These are phyloP conservation scores for Mycteria americana DNA, from an alignment of 2,797 vertebrate genomes.

Conservation along the genomic window DNA sequence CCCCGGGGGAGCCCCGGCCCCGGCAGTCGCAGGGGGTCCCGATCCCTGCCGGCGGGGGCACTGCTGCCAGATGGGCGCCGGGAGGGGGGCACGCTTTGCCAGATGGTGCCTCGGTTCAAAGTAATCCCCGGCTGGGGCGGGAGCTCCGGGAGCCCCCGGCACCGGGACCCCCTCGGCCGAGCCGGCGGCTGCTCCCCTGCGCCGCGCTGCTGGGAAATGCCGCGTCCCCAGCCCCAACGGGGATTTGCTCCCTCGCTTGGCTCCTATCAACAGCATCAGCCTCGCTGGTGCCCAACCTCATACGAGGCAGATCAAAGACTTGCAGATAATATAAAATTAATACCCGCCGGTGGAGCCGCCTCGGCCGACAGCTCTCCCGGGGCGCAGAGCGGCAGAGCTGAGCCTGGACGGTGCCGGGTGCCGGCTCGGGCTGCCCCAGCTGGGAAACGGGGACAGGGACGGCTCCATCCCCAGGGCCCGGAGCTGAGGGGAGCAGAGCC, in stretches of 20 bases:
- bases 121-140: not conserved
- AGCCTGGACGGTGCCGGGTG: not conserved
- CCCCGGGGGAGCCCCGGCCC: not conserved
- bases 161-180: rapidly evolving
- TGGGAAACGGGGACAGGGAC: not conserved
- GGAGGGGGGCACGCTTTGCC: not conserved
- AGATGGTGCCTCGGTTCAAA: not conserved
- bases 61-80: not conserved
- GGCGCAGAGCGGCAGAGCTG: not conserved
- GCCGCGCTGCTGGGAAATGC: not conserved
- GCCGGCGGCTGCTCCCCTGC: not conserved
- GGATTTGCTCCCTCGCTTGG: not conserved
- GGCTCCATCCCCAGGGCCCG: not conserved
- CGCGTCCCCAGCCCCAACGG: rapidly evolving
- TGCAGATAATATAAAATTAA: not conserved
- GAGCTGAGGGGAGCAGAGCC: not conserved
- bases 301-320: not conserved
- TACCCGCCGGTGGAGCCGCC: not conserved
- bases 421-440: not conserved
- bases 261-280: not conserved
- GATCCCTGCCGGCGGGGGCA: rapidly evolving
- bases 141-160: not conserved
- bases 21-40: rapidly evolving
- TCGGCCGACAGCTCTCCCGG: not conserved
- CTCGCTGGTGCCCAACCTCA: not conserved